Evolutionary conservation across 1,140 invertebrate species (phyloP).

Genomic region (Nomia melanderi): DNA sequence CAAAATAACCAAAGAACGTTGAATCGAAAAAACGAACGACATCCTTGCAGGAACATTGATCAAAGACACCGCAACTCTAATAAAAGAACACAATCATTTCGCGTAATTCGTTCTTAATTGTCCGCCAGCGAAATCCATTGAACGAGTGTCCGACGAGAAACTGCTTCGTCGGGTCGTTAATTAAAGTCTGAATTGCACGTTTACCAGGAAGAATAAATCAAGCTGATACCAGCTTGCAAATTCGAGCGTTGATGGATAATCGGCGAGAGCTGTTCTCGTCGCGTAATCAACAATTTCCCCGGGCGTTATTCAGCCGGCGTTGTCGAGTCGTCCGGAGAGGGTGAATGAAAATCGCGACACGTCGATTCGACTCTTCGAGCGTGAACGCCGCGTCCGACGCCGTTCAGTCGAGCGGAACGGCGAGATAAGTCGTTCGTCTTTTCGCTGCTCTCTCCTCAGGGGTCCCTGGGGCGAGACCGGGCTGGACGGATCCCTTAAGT

Average conservation of each 20-base stretch:
- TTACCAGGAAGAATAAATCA: too few species aligned
- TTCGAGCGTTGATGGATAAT: neutral
- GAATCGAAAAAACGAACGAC: too few species aligned
- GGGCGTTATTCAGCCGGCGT: neutral
- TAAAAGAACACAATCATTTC: too few species aligned
- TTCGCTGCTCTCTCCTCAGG: neutral
- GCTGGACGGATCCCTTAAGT: constrained; percentile 2
- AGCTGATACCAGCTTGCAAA: neutral
- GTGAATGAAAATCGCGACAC: constrained; percentile 18
- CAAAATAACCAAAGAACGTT: too few species aligned
- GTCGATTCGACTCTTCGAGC: constrained; percentile 14
- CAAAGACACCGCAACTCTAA: too few species aligned
- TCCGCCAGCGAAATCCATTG: too few species aligned
- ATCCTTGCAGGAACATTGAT: too few species aligned
- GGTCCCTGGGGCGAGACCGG: constrained; percentile 12
- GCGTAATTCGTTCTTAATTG: too few species aligned
- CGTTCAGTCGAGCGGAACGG: constrained; percentile 18
- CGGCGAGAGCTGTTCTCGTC: neutral
- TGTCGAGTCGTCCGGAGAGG: neutral
- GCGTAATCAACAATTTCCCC: neutral
- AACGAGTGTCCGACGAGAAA: too few species aligned
- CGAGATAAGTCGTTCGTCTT: constrained; percentile 54
- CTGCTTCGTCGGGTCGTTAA: too few species aligned
- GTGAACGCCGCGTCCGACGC: neutral
- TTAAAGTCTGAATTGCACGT: too few species aligned